These are phyloP conservation scores for Diphyllodes magnificus DNA, from an alignment of 2,113 vertebrate species.

Conservation along the genomic window DNA sequence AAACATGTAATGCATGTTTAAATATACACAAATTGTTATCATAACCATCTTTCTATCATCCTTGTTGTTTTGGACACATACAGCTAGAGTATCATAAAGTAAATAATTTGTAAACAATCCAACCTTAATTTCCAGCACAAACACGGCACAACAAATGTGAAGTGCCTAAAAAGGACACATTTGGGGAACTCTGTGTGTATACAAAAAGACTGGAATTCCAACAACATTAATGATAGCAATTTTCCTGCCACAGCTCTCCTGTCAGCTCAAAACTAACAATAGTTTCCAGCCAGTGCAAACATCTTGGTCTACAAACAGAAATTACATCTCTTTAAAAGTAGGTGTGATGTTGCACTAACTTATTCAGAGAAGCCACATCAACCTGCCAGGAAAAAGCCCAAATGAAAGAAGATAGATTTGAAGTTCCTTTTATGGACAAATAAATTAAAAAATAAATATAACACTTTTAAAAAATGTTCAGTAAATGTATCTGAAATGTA, in stretches of 20 bases:
- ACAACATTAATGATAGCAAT: background rate
- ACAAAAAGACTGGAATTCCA: background rate
- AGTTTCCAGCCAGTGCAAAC: background rate
- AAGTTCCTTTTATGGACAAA: background rate
- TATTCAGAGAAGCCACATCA: background rate
- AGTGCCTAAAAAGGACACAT: background rate
- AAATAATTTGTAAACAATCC: background rate
- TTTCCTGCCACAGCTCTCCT: background rate
- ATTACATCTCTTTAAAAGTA: background rate
- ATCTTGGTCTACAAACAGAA: background rate
- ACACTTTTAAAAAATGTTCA: background rate
- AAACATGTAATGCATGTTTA: background rate
- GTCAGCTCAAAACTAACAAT: background rate
- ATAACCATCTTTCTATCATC: background rate
- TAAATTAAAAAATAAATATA: background rate
- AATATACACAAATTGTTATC: background rate
- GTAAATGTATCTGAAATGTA: background rate
- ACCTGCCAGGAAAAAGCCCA: background rate
- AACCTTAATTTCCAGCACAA: background rate
- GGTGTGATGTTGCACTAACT: background rate
- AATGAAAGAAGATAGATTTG: background rate
- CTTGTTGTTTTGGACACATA: background rate
- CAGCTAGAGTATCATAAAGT: background rate
- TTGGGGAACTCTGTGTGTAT: rapidly evolving
- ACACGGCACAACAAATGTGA: background rate